These are phyloP conservation scores for Lasiurus cinereus DNA, from an alignment of 2,113 vertebrate genomes.

Conservation along the genomic window DNA sequence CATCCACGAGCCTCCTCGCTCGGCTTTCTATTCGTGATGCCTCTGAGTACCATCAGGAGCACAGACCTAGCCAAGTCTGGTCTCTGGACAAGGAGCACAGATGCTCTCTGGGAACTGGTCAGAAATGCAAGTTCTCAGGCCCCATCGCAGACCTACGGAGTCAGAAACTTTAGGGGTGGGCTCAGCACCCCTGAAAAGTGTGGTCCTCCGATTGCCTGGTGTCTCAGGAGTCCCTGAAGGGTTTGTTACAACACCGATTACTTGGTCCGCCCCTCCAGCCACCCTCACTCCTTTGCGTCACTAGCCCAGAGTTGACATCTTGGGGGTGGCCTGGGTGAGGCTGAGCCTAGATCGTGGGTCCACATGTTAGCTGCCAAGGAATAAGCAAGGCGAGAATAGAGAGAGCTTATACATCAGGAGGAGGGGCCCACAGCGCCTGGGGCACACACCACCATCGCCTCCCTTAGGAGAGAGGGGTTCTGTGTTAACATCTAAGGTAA, in stretches of 20 bases:
- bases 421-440: fast-evolving
- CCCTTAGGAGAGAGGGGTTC: neutral
- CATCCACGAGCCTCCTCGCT: too few relatives aligned
- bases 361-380: neutral
- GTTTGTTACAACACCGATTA: neutral
- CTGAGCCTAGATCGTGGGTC: neutral
- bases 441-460: neutral
- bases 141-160: neutral
- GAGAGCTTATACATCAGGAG: neutral
- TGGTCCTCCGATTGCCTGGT: too few relatives aligned
- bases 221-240: neutral
- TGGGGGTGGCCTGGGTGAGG: neutral
- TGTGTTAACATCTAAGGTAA: neutral
- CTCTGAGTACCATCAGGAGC: neutral
- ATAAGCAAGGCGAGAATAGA: neutral
- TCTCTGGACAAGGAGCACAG: neutral
- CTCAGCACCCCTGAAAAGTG: neutral
- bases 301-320: neutral
- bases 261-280: too few relatives aligned
- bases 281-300: neutral
- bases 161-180: neutral
- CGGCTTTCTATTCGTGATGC: neutral
- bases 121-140: neutral
- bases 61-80: neutral
- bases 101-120: neutral